Conservation (phyloP, 2,113 vertebrate species). For the Mustelus asterias region DNA sequence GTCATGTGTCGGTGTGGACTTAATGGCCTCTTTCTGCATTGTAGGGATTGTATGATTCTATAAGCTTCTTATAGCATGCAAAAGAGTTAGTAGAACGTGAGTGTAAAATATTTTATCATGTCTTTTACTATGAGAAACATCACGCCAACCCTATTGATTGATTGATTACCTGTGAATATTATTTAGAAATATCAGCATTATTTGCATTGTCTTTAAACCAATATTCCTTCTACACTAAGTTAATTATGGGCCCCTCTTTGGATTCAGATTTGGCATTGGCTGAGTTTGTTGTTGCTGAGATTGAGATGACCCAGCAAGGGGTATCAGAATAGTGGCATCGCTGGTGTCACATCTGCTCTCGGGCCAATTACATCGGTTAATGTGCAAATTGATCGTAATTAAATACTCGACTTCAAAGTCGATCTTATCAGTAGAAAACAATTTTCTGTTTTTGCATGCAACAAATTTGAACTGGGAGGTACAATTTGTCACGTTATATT, state of each 20-base stretch:
- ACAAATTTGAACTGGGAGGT: neutral
- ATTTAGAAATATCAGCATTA: neutral
- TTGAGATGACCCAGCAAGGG: neutral
- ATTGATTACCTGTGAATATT: neutral
- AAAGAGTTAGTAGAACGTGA: neutral
- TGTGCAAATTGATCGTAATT: neutral
- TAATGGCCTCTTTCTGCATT: too few species aligned
- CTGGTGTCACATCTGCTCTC: neutral
- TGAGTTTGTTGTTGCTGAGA: neutral
- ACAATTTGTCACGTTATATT: neutral
- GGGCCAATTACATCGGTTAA: neutral
- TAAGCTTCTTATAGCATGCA: too few species aligned
- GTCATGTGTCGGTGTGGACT: too few species aligned
- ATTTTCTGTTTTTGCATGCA: neutral
- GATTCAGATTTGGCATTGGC: too few species aligned
- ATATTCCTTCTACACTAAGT: neutral
- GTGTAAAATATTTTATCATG: neutral
- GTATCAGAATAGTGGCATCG: neutral
- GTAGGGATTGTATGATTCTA: too few species aligned
- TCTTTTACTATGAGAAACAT: neutral
- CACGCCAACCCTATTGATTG: neutral
- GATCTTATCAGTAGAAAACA: neutral
- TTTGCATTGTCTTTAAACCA: neutral
- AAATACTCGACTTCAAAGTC: neutral
- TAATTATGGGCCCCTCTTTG: neutral